These are phyloP conservation scores for Porites australiensis DNA, from an alignment of 64 coral and sea anemone species.

Conservation along the genomic window DNA sequence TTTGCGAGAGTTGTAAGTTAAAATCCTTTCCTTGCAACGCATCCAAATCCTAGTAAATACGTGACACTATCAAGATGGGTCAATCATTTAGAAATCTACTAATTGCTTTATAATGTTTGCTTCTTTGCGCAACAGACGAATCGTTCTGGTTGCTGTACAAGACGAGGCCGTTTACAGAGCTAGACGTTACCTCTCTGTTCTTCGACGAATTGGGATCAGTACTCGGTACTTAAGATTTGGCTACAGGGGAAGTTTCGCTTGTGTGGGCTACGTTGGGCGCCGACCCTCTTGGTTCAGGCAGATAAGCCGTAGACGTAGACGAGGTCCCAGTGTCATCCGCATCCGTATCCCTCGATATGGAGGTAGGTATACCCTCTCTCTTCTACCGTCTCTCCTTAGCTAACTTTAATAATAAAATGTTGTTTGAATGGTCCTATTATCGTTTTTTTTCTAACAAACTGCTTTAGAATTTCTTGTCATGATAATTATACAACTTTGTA, in stretches of 20 bases:
- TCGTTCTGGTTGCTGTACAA: not conserved
- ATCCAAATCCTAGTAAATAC: too few relatives aligned
- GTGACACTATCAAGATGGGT: too few relatives aligned
- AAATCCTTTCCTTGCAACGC: too few relatives aligned
- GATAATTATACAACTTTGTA: not conserved
- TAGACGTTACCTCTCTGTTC: not conserved
- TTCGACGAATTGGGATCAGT: not conserved
- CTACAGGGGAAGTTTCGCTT: slow-evolving; percentile 11
- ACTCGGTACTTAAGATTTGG: not conserved
- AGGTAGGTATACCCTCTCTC: not conserved
- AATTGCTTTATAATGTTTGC: too few relatives aligned
- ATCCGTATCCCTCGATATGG: not conserved
- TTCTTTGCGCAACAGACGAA: not conserved
- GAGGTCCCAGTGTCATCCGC: slow-evolving; percentile 5
- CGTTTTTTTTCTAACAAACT: too few relatives aligned
- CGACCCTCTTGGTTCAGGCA: not conserved
- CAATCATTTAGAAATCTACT: too few relatives aligned
- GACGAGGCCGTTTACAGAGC: not conserved
- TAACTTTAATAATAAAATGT: too few relatives aligned
- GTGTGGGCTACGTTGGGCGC: not conserved
- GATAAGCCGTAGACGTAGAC: not conserved
- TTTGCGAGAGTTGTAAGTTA: too few relatives aligned
- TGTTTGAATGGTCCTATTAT: too few relatives aligned
- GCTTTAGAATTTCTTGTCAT: too few relatives aligned
- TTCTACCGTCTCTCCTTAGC: too few relatives aligned